These are phyloP conservation scores for Megalops cyprinoides DNA, from an alignment of 2,797 vertebrate species.

Conservation along the genomic window DNA sequence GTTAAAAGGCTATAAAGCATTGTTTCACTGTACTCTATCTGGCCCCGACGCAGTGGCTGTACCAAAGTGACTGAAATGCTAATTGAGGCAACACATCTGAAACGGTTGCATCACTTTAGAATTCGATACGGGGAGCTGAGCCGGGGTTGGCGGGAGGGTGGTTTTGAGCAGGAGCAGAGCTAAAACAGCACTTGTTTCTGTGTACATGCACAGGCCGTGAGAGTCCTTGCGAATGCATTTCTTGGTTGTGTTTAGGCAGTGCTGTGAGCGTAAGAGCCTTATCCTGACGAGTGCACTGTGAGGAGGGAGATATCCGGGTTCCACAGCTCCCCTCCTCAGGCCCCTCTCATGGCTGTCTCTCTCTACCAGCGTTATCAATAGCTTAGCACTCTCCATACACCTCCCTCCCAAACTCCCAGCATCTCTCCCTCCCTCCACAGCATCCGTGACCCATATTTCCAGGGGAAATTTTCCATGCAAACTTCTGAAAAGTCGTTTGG, in stretches of 20 bases:
- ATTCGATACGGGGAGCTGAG: too few relatives aligned
- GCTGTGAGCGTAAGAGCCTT: neutral
- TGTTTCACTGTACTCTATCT: neutral
- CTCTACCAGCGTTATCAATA: neutral
- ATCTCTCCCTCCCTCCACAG: neutral
- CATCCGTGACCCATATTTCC: constrained; percentile 4
- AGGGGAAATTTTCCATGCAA: neutral
- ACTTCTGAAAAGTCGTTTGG: neutral
- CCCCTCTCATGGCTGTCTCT: neutral
- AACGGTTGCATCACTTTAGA: neutral
- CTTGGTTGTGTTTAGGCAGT: neutral
- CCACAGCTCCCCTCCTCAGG: neutral
- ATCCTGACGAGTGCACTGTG: neutral
- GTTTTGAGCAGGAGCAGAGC: neutral
- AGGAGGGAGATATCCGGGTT: too few relatives aligned
- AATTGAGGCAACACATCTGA: neutral
- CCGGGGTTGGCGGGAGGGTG: neutral
- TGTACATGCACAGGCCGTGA: too few relatives aligned
- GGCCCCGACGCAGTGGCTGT: neutral
- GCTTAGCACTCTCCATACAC: neutral
- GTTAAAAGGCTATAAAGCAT: neutral
- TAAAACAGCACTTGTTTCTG: neutral
- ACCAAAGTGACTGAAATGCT: neutral
- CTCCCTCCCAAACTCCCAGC: neutral
- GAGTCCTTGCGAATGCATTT: too few relatives aligned